These are phyloP conservation scores for Frankliniella intonsa DNA, from an alignment of 2,888 invertebrate species.

Conservation along the genomic window DNA sequence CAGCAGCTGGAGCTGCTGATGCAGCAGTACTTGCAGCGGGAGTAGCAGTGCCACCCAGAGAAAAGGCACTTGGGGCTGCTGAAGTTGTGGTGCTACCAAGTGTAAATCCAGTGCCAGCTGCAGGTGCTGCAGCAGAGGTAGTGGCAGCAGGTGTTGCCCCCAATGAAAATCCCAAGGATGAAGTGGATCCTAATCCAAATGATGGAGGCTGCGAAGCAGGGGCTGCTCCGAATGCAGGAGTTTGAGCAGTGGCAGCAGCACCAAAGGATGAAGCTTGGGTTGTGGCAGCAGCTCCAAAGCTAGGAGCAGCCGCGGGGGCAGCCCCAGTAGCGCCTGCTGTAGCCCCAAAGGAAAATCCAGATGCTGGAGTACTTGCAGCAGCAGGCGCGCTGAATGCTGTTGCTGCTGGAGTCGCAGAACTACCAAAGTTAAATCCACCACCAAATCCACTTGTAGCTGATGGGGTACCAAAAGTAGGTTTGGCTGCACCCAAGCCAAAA, in stretches of 20 bases:
- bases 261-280: constrained; percentile 46
- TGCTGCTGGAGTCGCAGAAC: not conserved
- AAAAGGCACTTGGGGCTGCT: constrained; percentile 33
- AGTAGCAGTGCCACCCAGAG: constrained; percentile 13
- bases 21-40: constrained; percentile 34
- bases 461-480: not conserved
- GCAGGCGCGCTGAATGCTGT: not conserved
- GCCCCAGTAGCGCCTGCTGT: not conserved
- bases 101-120: constrained; percentile 37
- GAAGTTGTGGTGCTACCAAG: constrained; percentile 38
- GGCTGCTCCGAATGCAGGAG: constrained; percentile 33
- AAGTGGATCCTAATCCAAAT: not conserved
- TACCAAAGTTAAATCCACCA: not conserved
- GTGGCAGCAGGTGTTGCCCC: constrained; percentile 32
- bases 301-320: constrained; percentile 41
- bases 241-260: constrained; percentile 44
- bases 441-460: not conserved
- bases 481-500: not conserved
- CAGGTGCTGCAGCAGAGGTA: constrained; percentile 33
- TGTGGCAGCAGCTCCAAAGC: constrained; percentile 44
- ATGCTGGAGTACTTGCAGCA: not conserved
- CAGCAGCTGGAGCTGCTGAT: constrained; percentile 38
- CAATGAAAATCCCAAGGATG: constrained; percentile 30
- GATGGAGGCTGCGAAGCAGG: constrained; percentile 28
- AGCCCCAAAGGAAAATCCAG: not conserved